These are phyloP conservation scores for Ochropleura leucogaster DNA, from an alignment of 2,888 invertebrate species.

Conservation along the genomic window DNA sequence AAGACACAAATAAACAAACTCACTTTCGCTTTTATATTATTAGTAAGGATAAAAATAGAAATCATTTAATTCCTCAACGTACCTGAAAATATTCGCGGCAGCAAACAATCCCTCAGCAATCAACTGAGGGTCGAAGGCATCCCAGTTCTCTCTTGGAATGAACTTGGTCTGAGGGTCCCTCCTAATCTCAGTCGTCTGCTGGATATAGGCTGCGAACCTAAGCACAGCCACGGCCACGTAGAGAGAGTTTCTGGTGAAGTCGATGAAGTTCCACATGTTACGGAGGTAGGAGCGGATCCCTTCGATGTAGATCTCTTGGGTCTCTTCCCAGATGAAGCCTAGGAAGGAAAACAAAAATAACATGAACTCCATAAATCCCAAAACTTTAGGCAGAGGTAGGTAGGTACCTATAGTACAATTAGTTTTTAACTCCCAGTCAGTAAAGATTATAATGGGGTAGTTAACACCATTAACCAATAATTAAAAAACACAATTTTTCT, in stretches of 20 bases:
- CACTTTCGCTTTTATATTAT: too few species aligned
- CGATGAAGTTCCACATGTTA: conserved; percentile 99
- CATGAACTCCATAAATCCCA: not conserved
- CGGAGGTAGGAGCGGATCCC: conserved; percentile 96
- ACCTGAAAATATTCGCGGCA: conserved; percentile 98
- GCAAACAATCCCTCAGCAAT: conserved; percentile 98
- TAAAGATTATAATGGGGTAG: not conserved
- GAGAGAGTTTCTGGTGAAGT: conserved; percentile 97
- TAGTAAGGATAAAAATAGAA: not conserved
- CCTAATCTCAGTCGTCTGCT: conserved; percentile 93
- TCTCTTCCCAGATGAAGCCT: conserved; percentile 98
- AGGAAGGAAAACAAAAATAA: conserved; percentile 18
- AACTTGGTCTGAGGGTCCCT: conserved; percentile 93
- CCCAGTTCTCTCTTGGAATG: conserved; percentile 96
- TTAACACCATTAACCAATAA: too few species aligned
- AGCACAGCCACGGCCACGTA: conserved; percentile 94
- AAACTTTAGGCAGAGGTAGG: not conserved
- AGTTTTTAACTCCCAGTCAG: not conserved
- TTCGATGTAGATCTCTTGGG: conserved; percentile 96
- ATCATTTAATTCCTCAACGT: not conserved
- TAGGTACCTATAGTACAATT: not conserved
- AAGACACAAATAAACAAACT: too few species aligned
- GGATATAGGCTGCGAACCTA: conserved; percentile 93
- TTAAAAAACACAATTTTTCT: too few species aligned
- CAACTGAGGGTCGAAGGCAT: conserved; percentile 97